phyloP scores from a whole-genome alignment of 2,888 invertebrate genomes.

The Caenorhabditis japonica region DNA sequence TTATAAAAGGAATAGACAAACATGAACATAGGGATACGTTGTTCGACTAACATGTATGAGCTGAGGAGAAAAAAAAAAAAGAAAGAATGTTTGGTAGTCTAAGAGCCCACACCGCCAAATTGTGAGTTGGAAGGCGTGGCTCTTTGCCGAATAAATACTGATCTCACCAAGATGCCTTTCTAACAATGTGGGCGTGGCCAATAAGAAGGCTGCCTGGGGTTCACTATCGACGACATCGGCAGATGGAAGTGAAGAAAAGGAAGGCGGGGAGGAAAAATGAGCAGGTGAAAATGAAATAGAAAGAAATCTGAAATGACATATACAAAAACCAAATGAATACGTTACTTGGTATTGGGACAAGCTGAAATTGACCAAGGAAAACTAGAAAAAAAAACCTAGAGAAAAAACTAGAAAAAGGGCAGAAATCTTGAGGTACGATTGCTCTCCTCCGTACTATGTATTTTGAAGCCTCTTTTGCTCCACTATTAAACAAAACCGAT shows the following conservation, averaged over 20 bases:
- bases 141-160: constrained; percentile 47
- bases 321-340: no score
- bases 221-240: background rate
- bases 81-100: background rate
- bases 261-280: background rate
- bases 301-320: no score
- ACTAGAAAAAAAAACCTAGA: no score
- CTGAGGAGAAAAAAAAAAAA: background rate
- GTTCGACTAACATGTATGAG: background rate
- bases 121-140: constrained; percentile 38
- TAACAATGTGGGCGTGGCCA: constrained; percentile 50
- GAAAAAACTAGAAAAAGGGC: no score
- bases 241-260: constrained; percentile 13
- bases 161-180: constrained; percentile 41
- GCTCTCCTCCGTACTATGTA: background rate
- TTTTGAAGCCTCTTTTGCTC: background rate
- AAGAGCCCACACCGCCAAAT: constrained; percentile 1
- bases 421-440: no score
- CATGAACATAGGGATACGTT: background rate
- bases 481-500: background rate
- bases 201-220: constrained; percentile 18
- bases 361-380: no score
- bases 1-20: no score
- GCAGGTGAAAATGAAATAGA: background rate
- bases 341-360: no score